Evolutionary conservation across 2,113 vertebrate genomes (phyloP).

Genomic region (Rafetus swinhoei): DNA sequence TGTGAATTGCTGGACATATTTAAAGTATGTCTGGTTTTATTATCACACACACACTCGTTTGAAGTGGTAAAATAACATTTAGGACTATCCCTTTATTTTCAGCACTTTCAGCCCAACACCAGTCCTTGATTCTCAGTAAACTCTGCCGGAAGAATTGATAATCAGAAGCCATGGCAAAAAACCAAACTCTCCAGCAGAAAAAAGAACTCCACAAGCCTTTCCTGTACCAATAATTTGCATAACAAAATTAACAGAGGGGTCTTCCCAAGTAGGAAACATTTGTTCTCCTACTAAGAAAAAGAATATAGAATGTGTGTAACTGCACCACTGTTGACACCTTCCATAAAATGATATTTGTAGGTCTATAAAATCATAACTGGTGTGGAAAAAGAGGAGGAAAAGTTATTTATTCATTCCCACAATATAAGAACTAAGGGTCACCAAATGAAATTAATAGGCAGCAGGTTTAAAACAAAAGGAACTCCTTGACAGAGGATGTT

Average conservation of each 20-base stretch:
- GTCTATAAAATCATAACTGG: too few species aligned
- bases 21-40: not conserved
- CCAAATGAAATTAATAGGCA: too few species aligned
- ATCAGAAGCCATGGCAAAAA: rapidly evolving
- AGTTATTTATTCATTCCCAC: too few species aligned
- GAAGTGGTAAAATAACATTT: not conserved
- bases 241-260: not conserved
- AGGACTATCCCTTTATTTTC: not conserved
- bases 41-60: not conserved
- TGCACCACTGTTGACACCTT: not conserved
- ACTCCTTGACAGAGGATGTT: too few species aligned
- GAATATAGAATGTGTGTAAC: rapidly evolving
- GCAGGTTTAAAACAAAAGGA: too few species aligned
- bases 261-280: rapidly evolving
- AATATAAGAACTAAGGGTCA: too few species aligned
- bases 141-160: rapidly evolving
- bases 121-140: not conserved
- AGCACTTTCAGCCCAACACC: not conserved
- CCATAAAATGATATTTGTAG: not conserved
- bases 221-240: not conserved
- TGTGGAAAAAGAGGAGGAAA: too few species aligned
- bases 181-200: rapidly evolving
- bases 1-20: not conserved
- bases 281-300: not conserved
- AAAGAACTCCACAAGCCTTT: not conserved